Evolutionary conservation across 2,888 invertebrate species (phyloP), one percentile per base, ranked within the genome.

Genomic region (Meiosimyza decipiens): DNA sequence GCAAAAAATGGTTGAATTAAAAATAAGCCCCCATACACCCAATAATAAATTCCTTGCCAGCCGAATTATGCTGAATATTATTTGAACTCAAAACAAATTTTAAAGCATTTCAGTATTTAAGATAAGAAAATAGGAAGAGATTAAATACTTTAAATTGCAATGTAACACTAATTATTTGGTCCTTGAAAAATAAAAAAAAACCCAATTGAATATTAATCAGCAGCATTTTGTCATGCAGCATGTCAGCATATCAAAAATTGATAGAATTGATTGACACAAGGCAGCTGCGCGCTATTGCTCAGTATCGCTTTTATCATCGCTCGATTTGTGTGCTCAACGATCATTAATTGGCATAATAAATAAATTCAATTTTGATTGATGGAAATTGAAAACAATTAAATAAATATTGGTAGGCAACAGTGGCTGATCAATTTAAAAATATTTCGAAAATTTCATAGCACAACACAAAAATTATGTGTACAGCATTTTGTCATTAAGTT

Each of bases 291-390:
- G 6, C 57, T 18, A 15, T 57, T 1, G 22, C 22, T 22, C 22
- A 13, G 18, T 16, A 22, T 57, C 22, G 28, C 22, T 57, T 9
- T 40, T 7, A 3, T 6, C 57, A 57, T 15, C 57, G 57, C 22
- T 1, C 6, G 22, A 28, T 11, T 57, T n/a, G 11, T 55, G 28
- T 57, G 57, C 28, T 57, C 57, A 57, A 13, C 40, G 40, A 40
- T 57, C 9, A 22, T 22, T 11, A 57, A 57, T 57, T 57, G 57
- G 11, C 22, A 57, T 28, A 57, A 57, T 28, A 57, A 73, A 70
- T 70, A 73, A 71, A 73, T 76, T 76, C 51, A 73, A 74, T 73
- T 74, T 76, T 76, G 76, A 76, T 76, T 76, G 76, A 74, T 74
- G 74, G 71, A 73, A 74, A 76, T 73, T 66, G 68, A 47, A 69